Conservation (phyloP, 2,797 vertebrate genomes). For the Dendrocincla tyrannina region DNA sequence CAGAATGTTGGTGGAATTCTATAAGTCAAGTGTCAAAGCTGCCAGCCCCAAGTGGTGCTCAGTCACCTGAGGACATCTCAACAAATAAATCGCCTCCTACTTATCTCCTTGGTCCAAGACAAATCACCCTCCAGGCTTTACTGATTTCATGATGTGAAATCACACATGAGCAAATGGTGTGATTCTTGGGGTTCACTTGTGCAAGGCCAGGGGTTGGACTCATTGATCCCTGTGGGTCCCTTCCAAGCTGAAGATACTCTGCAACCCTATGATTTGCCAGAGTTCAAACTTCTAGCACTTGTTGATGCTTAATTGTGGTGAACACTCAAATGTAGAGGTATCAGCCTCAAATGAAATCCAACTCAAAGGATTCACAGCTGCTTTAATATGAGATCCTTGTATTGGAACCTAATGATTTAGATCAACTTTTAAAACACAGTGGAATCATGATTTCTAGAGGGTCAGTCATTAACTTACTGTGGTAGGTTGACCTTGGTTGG, state of each 20-base stretch:
- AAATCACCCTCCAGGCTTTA: not conserved
- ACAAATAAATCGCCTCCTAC: not conserved
- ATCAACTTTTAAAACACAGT: not conserved
- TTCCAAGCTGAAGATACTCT: not conserved
- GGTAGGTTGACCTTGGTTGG: not conserved
- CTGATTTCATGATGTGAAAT: not conserved
- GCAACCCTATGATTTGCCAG: not conserved
- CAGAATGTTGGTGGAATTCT: not conserved
- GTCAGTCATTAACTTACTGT: not conserved
- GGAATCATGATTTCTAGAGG: not conserved
- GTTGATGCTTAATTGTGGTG: not conserved
- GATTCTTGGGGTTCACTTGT: not conserved
- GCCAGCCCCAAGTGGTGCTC: not conserved
- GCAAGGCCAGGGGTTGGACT: rapidly evolving
- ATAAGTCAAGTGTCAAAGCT: not conserved
- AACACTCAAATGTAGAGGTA: not conserved
- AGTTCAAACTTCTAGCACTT: not conserved
- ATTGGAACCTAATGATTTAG: not conserved
- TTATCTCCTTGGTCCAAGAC: not conserved
- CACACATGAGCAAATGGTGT: not conserved
- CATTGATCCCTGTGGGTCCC: rapidly evolving
- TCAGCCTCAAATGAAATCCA: not conserved
- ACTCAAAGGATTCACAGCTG: not conserved
- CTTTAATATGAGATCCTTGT: not conserved
- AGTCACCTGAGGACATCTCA: not conserved